A percentile compares a stretch with the other conserved stretches of the same genome.
These are phyloP conservation scores for Bolinopsis microptera DNA, from an alignment of 37 sponge, comb jelly and placozoan genomes.

Conservation along the genomic window DNA sequence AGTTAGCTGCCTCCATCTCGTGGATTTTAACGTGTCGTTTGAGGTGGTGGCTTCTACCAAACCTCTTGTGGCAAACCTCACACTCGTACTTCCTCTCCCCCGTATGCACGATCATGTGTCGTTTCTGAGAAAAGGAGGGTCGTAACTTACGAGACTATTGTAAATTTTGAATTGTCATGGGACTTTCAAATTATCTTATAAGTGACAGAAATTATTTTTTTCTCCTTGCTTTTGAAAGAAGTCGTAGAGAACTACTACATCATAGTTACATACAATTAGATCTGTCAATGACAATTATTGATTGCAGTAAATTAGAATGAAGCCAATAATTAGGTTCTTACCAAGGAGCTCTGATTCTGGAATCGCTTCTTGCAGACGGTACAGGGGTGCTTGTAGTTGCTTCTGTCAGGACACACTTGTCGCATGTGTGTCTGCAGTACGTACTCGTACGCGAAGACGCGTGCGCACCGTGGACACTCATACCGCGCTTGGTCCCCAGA, in stretches of 20 bases:
- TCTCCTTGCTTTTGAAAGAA: no score
- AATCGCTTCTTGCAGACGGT: conserved; percentile 52
- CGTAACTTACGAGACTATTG: no score
- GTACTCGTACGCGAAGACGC: conserved; percentile 58
- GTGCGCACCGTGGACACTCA: conserved; percentile 52
- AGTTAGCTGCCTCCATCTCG: conserved; percentile 64
- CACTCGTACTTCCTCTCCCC: conserved; percentile 63
- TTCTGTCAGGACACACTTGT: conserved; percentile 41
- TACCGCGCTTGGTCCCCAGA: conserved; percentile 29
- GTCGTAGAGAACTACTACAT: no score
- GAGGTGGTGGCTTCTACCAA: conserved; percentile 43
- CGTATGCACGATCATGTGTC: conserved; percentile 66
- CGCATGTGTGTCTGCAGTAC: conserved; percentile 55
- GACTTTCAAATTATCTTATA: neutral
- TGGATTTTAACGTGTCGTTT: conserved; percentile 62
- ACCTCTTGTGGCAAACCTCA: conserved; percentile 63
- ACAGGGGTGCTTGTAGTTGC: conserved; percentile 58
- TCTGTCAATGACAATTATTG: no score
- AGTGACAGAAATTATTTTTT: no score
- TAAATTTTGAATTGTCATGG: neutral
- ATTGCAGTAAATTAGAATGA: no score
- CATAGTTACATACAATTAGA: no score
- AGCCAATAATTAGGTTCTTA: no score
- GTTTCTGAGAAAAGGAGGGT: conserved; percentile 32
- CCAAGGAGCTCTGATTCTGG: conserved; percentile 42